Evolutionary conservation across 92 coral and sea anemone genomes (phyloP).

Genomic region (Paragorgia papillata): DNA sequence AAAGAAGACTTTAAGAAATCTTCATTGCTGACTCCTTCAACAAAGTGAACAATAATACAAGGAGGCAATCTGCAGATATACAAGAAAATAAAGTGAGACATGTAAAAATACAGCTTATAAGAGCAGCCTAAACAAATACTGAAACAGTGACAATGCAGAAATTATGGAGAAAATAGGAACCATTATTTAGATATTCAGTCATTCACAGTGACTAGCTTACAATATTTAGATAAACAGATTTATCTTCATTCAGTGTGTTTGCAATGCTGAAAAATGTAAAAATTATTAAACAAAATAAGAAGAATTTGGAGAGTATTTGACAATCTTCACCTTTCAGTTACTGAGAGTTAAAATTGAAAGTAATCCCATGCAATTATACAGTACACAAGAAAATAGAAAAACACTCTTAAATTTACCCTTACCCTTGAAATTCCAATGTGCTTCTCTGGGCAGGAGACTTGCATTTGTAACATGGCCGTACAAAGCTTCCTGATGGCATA

Average conservation of each 20-base stretch:
- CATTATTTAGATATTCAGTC: neutral
- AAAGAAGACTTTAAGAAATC: conserved; percentile 57
- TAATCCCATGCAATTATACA: too few relatives aligned
- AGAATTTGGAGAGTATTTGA: neutral
- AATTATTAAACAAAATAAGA: neutral
- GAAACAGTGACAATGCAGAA: too few relatives aligned
- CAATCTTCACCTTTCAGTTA: too few relatives aligned
- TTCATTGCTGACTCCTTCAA: conserved; percentile 67
- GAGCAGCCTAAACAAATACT: too few relatives aligned
- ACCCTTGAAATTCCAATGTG: conserved; percentile 61
- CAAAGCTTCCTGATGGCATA: conserved; percentile 58
- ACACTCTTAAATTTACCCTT: too few relatives aligned
- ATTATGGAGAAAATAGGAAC: conserved; percentile 9
- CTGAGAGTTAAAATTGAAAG: too few relatives aligned
- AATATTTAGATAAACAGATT: conserved; percentile 7
- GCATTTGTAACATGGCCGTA: conserved; percentile 70
- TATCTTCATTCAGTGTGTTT: neutral
- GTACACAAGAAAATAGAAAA: too few relatives aligned
- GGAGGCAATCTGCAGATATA: conserved; percentile 62
- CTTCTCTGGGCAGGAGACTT: conserved; percentile 62
- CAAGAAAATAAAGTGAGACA: neutral
- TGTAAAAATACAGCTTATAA: too few relatives aligned
- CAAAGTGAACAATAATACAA: conserved; percentile 75
- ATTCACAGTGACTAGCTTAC: conserved; percentile 26
- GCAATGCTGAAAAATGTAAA: neutral